Evolutionary conservation across 2,888 invertebrate genomes (phyloP).

Genomic region (Agelastica alni): DNA sequence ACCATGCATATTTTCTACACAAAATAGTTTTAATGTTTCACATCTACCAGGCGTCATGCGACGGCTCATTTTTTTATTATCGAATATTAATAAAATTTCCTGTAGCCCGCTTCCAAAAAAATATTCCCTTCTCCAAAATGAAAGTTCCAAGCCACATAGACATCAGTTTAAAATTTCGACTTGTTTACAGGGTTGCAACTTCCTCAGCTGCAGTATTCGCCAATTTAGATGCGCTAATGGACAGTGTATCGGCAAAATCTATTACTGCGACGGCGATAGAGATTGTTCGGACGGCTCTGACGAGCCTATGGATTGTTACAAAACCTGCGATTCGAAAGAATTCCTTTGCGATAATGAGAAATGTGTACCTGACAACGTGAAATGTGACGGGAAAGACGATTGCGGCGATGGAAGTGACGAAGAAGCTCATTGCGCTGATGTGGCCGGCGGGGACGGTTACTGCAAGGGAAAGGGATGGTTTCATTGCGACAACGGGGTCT

Average conservation of each 20-base stretch:
- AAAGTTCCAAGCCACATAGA: too few species aligned
- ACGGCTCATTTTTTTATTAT: too few species aligned
- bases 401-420: slow-evolving; percentile 73
- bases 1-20: too few species aligned
- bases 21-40: too few species aligned
- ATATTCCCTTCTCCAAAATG: too few species aligned
- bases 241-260: slow-evolving; percentile 62
- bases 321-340: slow-evolving; percentile 57
- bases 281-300: slow-evolving; percentile 74
- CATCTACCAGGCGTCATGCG: too few species aligned
- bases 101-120: too few species aligned
- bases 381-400: slow-evolving; percentile 75
- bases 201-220: slow-evolving; percentile 53
- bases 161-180: not conserved
- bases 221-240: slow-evolving; percentile 60
- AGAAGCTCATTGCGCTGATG: slow-evolving; percentile 52
- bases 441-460: slow-evolving; percentile 40
- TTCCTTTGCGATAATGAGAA: slow-evolving; percentile 66
- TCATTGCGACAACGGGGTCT: slow-evolving; percentile 68
- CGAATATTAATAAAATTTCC: too few species aligned
- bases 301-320: slow-evolving; percentile 64
- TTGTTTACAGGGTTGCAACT: slow-evolving; percentile 33
- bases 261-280: slow-evolving; percentile 69
- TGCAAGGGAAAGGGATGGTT: slow-evolving; percentile 60
- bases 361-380: slow-evolving; percentile 67